Evolutionary conservation across 1,140 invertebrate species (phyloP), one percentile per base, ranked within the genome.

Genomic region (Metopolophium dirhodum): DNA sequence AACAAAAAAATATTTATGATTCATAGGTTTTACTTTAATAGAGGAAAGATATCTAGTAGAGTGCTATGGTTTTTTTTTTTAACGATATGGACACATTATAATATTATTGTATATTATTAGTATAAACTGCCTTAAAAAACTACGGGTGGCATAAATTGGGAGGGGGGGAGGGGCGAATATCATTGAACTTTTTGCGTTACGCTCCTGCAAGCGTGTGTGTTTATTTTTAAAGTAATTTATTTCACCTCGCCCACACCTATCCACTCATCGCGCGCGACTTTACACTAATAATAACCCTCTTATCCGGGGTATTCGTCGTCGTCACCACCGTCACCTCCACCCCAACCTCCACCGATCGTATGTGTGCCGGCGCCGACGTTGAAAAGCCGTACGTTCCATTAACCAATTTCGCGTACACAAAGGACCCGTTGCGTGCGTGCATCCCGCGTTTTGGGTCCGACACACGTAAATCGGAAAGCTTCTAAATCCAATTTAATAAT

Each of bases 301-400:
- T n/a, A 77, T 77, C 26, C 47, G 45, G 35, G 35, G 47, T n/a
- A 37, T 54, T 89, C 22, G 87, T 54, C 49, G n/a, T 23, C 87
- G 49, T n/a, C 37, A 14, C 82, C 8, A 22, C 23, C 47, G 0
- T 18, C 49, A 51, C 49, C 18, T 51, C 11, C 49, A 51, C 49
- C 49, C 11, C 14, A 8, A 18, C 51, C 51, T 23, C 51, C 51
- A 54, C 22, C 30, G n/a, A 1, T 77, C 30, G 61, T 18, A n/a
- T 77, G 51, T 51, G 57, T 77, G 61, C 30, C 61, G 14, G 30
- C 14, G 47, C 30, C 82, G 68, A 47, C 37, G 90, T 83, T 51
- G 90, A 92, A 92, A 92, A 92, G 68, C 90, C 47, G 90, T 57
- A 92, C 68, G 90, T 92, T 82, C 90, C 90, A 92, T 92, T 92